phyloP scores from a whole-genome alignment of 2,113 vertebrate genomes.

The Plotosus lineatus region DNA sequence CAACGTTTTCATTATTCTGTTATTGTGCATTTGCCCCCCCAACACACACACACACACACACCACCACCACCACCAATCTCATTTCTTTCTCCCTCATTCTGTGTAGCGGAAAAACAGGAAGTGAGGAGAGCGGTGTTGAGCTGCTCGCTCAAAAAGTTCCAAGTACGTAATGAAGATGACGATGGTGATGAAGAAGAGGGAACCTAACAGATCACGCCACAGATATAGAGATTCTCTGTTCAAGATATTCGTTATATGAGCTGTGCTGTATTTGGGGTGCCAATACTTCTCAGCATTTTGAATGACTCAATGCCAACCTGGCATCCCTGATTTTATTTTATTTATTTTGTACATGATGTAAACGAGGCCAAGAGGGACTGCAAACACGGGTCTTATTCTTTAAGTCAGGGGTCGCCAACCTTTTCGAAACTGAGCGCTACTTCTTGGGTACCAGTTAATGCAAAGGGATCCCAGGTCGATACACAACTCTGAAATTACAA shows the following conservation, averaged over 20 bases:
- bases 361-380: too few species aligned
- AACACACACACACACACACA: too few species aligned
- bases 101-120: constrained; percentile 77
- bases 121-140: constrained; percentile 78
- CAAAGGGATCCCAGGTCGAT: too few species aligned
- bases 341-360: not conserved
- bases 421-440: too few species aligned
- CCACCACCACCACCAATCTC: not conserved
- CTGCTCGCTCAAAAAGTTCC: constrained; percentile 67
- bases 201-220: not conserved
- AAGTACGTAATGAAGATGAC: constrained; percentile 64
- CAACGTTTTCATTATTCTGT: too few species aligned
- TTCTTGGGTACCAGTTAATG: too few species aligned
- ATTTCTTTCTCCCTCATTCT: constrained; percentile 16
- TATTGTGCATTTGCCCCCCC: too few species aligned
- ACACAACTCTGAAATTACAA: too few species aligned
- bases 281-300: not conserved
- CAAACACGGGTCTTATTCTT: too few species aligned
- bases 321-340: not conserved
- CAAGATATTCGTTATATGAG: not conserved
- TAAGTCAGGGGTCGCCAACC: too few species aligned
- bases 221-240: not conserved
- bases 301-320: not conserved
- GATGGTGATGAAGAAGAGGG: constrained; percentile 43
- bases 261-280: not conserved